Conservation (phyloP, 2,113 vertebrate species). For the Hyaena hyaena region DNA sequence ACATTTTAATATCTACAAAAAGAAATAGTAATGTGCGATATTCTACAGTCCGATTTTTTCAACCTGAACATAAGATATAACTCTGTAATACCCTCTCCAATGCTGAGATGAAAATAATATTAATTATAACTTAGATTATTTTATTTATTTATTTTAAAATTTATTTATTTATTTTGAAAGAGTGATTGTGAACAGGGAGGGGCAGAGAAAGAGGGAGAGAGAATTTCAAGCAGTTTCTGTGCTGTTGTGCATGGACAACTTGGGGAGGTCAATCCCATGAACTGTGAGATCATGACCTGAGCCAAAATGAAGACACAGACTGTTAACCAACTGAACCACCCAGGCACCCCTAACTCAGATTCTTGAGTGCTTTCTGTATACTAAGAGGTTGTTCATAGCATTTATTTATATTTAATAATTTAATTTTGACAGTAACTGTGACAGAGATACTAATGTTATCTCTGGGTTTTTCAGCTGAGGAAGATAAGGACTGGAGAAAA, state of each 20-base stretch:
- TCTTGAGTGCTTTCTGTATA: neutral
- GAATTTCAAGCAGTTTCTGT: too few relatives aligned
- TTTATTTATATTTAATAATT: neutral
- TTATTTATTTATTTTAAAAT: too few relatives aligned
- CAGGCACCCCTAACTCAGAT: neutral
- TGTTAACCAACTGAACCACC: too few relatives aligned
- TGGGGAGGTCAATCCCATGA: too few relatives aligned
- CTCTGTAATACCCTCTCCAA: neutral
- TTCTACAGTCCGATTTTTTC: conserved; percentile 5
- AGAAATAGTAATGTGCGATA: neutral
- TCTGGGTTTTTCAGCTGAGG: neutral
- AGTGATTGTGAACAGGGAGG: too few relatives aligned
- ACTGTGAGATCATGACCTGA: too few relatives aligned
- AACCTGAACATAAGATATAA: neutral
- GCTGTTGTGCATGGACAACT: too few relatives aligned
- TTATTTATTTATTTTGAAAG: too few relatives aligned
- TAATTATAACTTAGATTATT: neutral
- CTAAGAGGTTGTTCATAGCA: neutral
- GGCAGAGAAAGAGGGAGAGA: too few relatives aligned
- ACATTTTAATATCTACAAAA: neutral
- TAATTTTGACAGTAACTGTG: neutral
- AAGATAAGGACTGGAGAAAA: neutral
- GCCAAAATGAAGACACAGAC: too few relatives aligned
- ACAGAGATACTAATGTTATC: neutral
- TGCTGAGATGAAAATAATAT: neutral